Evolutionary conservation across 1,140 invertebrate species (phyloP).

Genomic region (Pseudomyrmex cubaensis): DNA sequence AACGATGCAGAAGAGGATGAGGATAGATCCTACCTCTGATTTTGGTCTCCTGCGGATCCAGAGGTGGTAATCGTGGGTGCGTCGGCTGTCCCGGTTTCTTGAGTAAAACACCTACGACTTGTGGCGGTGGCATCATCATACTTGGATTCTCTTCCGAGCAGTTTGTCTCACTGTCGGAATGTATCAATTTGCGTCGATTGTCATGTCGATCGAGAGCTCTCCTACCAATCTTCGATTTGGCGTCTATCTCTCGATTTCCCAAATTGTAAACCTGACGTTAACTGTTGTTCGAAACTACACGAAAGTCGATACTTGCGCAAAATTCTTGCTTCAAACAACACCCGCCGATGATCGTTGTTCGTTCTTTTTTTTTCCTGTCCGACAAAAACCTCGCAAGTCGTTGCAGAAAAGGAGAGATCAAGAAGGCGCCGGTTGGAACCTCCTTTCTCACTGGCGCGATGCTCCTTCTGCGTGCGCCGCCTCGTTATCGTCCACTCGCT

Average conservation of each 20-base stretch:
- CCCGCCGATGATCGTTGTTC: slow-evolving; percentile 58
- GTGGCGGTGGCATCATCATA: slow-evolving; percentile 83
- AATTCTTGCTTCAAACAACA: slow-evolving; percentile 15
- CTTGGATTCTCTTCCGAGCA: slow-evolving; percentile 47
- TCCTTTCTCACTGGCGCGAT: slow-evolving; percentile 42
- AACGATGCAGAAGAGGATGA: not conserved
- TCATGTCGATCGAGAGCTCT: slow-evolving; percentile 22
- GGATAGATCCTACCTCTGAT: slow-evolving; percentile 78
- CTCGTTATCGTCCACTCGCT: slow-evolving; percentile 53
- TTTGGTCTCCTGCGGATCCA: slow-evolving; percentile 83
- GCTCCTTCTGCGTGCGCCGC: slow-evolving; percentile 31
- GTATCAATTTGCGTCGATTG: slow-evolving; percentile 20
- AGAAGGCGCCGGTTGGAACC: slow-evolving; percentile 59
- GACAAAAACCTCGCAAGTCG: slow-evolving; percentile 31
- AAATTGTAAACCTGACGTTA: not conserved
- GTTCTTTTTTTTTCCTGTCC: slow-evolving; percentile 58
- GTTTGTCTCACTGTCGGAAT: slow-evolving; percentile 10
- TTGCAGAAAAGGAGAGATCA: slow-evolving; percentile 43
- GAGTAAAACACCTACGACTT: slow-evolving; percentile 82
- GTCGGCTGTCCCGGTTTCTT: slow-evolving; percentile 82
- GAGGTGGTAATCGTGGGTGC: slow-evolving; percentile 75
- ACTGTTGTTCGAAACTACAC: not conserved
- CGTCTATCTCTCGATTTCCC: not conserved
- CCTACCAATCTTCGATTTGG: not conserved
- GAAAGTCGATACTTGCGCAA: slow-evolving; percentile 11